Conservation (phyloP, 2,113 vertebrate genomes). For the Pseudolaguvia tuberculata region DNA sequence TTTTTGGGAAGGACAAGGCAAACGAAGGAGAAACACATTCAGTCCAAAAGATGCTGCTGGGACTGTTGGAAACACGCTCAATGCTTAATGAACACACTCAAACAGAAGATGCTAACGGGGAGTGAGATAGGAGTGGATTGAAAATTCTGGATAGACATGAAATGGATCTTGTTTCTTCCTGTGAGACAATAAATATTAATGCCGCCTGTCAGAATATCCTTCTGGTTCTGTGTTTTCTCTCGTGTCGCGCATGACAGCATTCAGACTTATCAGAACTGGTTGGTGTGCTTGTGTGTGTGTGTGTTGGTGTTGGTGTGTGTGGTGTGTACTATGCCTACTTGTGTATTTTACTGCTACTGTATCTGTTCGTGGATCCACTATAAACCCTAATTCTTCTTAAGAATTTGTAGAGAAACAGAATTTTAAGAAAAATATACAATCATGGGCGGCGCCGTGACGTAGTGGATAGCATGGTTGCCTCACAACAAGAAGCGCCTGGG, state of each 20-base stretch:
- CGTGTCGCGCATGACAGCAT: slow-evolving; percentile 19
- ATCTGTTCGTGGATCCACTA: neutral
- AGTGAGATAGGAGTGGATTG: slow-evolving; percentile 12
- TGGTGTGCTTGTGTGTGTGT: too few relatives aligned
- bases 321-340: slow-evolving; percentile 17
- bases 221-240: neutral
- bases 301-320: too few relatives aligned
- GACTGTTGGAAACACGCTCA: slow-evolving; percentile 17
- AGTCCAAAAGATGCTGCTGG: neutral
- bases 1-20: neutral
- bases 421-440: neutral
- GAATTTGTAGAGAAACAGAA: neutral
- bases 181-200: slow-evolving; percentile 27
- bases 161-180: slow-evolving; percentile 25
- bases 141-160: slow-evolving; percentile 12
- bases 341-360: neutral
- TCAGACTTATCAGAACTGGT: slow-evolving; percentile 3
- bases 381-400: neutral
- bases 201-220: neutral
- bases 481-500: too few relatives aligned
- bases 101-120: slow-evolving; percentile 17
- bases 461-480: too few relatives aligned
- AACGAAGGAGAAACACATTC: neutral
- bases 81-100: slow-evolving; percentile 37
- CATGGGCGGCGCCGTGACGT: neutral